These are phyloP conservation scores for Stigmatopora argus DNA, from an alignment of 2,113 vertebrate genomes.

Conservation along the genomic window DNA sequence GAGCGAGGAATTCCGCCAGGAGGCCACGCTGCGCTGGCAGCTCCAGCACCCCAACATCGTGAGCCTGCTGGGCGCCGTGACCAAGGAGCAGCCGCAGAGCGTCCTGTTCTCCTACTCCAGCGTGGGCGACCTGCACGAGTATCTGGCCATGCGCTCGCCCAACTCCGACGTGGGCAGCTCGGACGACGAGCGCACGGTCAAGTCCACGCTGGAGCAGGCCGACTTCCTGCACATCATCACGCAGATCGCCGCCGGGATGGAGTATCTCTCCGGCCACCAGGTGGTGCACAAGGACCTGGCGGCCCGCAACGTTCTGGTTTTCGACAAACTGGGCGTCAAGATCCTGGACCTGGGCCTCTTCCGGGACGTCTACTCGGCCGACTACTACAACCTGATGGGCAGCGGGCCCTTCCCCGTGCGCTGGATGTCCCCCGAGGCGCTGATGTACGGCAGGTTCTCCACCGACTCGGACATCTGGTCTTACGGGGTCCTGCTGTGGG, in stretches of 20 bases:
- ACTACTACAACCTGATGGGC: constrained; percentile 89
- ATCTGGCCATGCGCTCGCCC: constrained; percentile 89
- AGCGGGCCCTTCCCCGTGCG: constrained; percentile 84
- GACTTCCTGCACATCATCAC: constrained; percentile 90
- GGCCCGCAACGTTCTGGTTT: constrained; percentile 88
- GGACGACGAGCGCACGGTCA: constrained; percentile 87
- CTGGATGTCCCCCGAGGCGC: constrained; percentile 96
- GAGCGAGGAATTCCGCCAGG: constrained; percentile 90
- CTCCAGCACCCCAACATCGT: constrained; percentile 90
- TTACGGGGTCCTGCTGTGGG: constrained; percentile 91
- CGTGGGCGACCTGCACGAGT: constrained; percentile 91
- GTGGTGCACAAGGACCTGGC: constrained; percentile 93
- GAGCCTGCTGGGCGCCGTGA: constrained; percentile 84
- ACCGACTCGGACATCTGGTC: constrained; percentile 96
- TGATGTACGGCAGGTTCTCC: constrained; percentile 90
- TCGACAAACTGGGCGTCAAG: constrained; percentile 87
- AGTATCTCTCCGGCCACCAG: constrained; percentile 89
- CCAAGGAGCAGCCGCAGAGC: constrained; percentile 89
- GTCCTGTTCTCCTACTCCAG: constrained; percentile 89
- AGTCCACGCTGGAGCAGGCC: constrained; percentile 85
- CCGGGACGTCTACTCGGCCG: constrained; percentile 92
- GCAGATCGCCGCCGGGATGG: constrained; percentile 94
- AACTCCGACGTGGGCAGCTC: constrained; percentile 92
- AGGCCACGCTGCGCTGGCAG: constrained; percentile 80
- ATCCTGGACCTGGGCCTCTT: constrained; percentile 91